Percentiles rank a stretch among this genome's conserved stretches.
Conservation (phyloP, 2,113 vertebrate genomes). For the Sylvia atricapilla region DNA sequence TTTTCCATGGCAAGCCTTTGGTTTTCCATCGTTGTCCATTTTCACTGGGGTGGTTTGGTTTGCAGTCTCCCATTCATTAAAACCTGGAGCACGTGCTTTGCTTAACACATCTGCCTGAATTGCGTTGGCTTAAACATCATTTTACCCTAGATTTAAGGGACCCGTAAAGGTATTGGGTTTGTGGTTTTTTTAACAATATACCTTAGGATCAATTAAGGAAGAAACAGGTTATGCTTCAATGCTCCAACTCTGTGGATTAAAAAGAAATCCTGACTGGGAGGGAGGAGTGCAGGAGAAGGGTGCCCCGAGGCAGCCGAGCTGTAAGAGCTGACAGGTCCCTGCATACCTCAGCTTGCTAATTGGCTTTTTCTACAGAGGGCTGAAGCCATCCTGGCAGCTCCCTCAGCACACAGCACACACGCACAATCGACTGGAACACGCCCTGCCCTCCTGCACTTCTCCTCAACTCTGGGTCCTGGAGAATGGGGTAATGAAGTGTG, state of each 20-base stretch:
- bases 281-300: not conserved
- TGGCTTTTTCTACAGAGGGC: not conserved
- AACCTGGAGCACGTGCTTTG: not conserved
- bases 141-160: not conserved
- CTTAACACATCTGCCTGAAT: not conserved
- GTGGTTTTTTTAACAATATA: not conserved
- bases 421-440: not conserved
- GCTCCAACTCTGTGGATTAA: not conserved
- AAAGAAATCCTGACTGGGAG: not conserved
- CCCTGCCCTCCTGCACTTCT: not conserved
- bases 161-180: not conserved
- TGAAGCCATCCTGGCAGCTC: not conserved
- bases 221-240: not conserved
- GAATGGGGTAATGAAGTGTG: not conserved
- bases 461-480: not conserved
- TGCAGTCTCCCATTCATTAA: not conserved
- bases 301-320: not conserved
- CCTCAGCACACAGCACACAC: not conserved
- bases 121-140: not conserved
- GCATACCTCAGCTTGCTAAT: conserved; percentile 24
- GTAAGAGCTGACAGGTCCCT: conserved; percentile 8
- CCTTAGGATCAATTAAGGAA: conserved; percentile 26
- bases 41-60: not conserved
- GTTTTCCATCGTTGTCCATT: not conserved
- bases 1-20: not conserved